Conservation (phyloP, 2,113 vertebrate species). For the Psilopogon haemacephalus region DNA sequence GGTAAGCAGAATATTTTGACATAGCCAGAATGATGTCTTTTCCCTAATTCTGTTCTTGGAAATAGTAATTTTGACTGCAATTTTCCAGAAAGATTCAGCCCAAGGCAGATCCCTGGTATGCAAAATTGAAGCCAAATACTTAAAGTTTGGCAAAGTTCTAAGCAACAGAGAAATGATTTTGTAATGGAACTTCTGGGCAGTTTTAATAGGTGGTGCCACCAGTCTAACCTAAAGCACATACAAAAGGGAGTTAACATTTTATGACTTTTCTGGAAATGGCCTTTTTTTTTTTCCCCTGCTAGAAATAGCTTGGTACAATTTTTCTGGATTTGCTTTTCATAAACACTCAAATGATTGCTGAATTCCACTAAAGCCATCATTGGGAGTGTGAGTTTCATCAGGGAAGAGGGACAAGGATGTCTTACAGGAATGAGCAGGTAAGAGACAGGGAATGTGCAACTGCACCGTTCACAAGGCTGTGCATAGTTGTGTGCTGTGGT, state of each 20-base stretch:
- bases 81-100: conserved; percentile 39
- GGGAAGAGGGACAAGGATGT: neutral
- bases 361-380: neutral
- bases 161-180: neutral
- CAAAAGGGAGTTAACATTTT: neutral
- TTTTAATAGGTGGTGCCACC: neutral
- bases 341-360: neutral
- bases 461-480: neutral
- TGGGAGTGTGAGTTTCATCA: neutral
- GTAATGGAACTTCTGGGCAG: conserved; percentile 25
- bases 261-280: conserved; percentile 3
- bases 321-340: neutral
- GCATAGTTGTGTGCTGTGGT: neutral
- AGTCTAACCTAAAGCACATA: neutral
- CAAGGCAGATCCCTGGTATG: neutral
- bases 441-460: neutral
- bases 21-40: neutral
- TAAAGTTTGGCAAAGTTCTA: conserved; percentile 12
- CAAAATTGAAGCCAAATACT: conserved; percentile 28
- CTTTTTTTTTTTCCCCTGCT: neutral
- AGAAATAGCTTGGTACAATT: neutral
- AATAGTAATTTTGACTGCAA: conserved; percentile 1
- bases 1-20: conserved; percentile 9
- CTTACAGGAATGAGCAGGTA: neutral
- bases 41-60: conserved; percentile 31